Evolutionary conservation across 2,113 vertebrate species (phyloP).

Genomic region (Thunnus maccoyii): DNA sequence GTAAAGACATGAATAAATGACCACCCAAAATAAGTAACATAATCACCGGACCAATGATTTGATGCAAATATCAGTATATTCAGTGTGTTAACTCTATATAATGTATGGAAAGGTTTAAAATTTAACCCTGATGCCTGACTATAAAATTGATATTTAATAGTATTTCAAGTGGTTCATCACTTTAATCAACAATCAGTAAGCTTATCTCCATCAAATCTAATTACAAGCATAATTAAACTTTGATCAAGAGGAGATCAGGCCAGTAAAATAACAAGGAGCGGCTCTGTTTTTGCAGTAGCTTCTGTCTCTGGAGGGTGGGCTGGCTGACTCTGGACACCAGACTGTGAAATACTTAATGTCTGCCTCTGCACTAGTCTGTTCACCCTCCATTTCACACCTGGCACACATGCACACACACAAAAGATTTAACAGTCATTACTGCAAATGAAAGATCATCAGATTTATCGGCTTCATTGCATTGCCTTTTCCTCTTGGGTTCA

Average conservation of each 20-base stretch:
- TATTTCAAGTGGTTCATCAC: slow-evolving; percentile 25
- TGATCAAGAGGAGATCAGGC: slow-evolving; percentile 37
- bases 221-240: slow-evolving; percentile 73
- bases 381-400: slow-evolving; percentile 67
- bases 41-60: slow-evolving; percentile 7
- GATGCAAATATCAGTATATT: background rate
- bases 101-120: background rate
- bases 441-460: slow-evolving; percentile 23
- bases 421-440: slow-evolving; percentile 16
- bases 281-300: slow-evolving; percentile 37
- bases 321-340: slow-evolving; percentile 62
- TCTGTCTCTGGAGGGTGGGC: slow-evolving; percentile 37
- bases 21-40: slow-evolving; percentile 10
- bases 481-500: background rate
- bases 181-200: slow-evolving; percentile 44
- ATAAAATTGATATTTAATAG: slow-evolving; percentile 36
- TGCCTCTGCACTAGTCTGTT: slow-evolving; percentile 58
- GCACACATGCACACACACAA: background rate
- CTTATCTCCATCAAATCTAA: slow-evolving; percentile 60
- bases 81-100: no score
- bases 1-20: slow-evolving; percentile 37
- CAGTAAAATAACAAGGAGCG: slow-evolving; percentile 48
- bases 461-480: background rate
- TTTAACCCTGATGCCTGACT: background rate
- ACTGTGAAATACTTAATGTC: slow-evolving; percentile 75